Base-by-base conservation (phyloP, 2,888 invertebrate genomes). In the Mythimna vitellina region DNA sequence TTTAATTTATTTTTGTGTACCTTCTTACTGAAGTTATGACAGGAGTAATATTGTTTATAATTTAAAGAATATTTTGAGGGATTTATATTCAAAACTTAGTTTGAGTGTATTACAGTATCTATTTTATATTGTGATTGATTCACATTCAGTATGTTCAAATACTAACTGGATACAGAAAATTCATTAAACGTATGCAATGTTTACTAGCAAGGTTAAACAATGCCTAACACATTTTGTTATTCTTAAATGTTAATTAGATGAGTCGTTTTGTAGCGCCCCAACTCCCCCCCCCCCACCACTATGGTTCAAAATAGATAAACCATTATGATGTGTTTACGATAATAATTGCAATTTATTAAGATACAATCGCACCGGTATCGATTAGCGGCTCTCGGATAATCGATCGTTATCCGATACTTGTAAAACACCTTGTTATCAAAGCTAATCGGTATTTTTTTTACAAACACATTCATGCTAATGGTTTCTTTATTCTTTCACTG, bases 371-470 rank as follows among this genome's bases (percentile, higher is more conserved):
- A 69, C 67, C 67, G 86, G 82, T 89, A 89, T 80, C 73, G 81
- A 85, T 85, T 88, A 88, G 87, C 83, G 73, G 77, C 81, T 79
- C 78, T 77, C 73, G 76, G 78, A 83, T 84, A 87, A 82, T 86
- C 86, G 89, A 89, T 89, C 77, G 76, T 73, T 89, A 89, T 90
- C 88, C 72, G 74, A 81, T 76, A 82, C 84, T 88, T 89, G 87
- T 90, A 88, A 87, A 88, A 87, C 86, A 85, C 82, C 78, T 70
- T 72, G 82, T 83, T 89, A 88, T 79, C 84, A 62, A 65, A 54
- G 29, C 64, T 80, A 85, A 84, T 86, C 78, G 70, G 56, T 61
- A 14, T 68, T 63, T 65, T 73, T 46, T 46, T 79, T 78, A 74
- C 8, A 56, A 35, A 14, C 10, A 7, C 3, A 3, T 51, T 56